Evolutionary conservation across 2,888 invertebrate genomes (phyloP).

Genomic region (Chrysolina oricalcia): DNA sequence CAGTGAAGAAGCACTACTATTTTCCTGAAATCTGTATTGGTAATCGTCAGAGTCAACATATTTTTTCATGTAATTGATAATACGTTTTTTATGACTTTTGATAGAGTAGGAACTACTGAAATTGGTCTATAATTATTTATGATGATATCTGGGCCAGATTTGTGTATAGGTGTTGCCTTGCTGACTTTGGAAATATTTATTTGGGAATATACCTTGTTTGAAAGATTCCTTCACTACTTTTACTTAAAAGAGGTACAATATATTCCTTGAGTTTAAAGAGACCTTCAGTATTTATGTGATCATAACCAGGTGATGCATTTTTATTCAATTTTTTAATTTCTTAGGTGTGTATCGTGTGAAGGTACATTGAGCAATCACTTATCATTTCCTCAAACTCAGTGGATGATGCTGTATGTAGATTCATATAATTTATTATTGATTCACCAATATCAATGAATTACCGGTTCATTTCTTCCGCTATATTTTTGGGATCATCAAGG

Average conservation of each 20-base stretch:
- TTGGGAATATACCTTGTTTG: constrained; percentile 16
- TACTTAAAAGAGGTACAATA: constrained; percentile 13
- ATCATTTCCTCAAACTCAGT: constrained; percentile 27
- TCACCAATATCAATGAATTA: constrained; percentile 21
- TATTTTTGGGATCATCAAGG: too few relatives aligned
- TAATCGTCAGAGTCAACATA: background rate
- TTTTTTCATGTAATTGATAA: background rate
- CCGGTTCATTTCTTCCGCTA: too few relatives aligned
- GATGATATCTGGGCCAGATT: constrained; percentile 21
- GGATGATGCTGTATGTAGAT: background rate
- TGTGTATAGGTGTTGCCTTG: constrained; percentile 19
- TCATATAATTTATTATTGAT: constrained; percentile 24
- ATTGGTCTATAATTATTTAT: constrained; percentile 21
- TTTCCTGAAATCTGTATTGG: background rate
- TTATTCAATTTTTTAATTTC: constrained; percentile 19
- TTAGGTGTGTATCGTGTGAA: background rate
- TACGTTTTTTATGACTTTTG: background rate
- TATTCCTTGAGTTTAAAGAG: constrained; percentile 9
- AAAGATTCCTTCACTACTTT: background rate
- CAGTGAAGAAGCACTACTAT: background rate
- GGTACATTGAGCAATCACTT: too few relatives aligned
- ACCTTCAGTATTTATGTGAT: too few relatives aligned
- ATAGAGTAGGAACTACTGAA: constrained; percentile 29
- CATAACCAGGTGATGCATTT: constrained; percentile 24
- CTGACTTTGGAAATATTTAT: constrained; percentile 21